A percentile compares a stretch with the other conserved stretches of the same genome.
These are phyloP conservation scores for Bedellia somnulentella DNA, from an alignment of 2,888 invertebrate genomes.

Conservation along the genomic window DNA sequence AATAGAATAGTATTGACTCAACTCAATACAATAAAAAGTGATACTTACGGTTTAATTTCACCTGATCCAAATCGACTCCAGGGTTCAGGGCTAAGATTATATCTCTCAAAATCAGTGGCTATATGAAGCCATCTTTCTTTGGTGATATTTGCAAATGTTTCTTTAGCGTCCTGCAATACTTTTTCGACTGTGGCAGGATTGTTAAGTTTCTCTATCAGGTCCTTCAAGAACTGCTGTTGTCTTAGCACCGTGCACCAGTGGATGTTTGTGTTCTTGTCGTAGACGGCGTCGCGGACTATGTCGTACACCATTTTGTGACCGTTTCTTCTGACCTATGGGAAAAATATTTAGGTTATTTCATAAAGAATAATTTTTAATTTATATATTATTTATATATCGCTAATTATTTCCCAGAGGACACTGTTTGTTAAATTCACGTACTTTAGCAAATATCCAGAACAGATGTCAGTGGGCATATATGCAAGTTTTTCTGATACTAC, in stretches of 20 bases:
- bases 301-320: conserved; percentile 69
- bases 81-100: conserved; percentile 54
- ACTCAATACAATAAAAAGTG: no score
- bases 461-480: no score
- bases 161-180: conserved; percentile 52
- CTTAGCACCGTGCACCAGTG: conserved; percentile 70
- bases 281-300: conserved; percentile 32
- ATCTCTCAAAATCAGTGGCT: conserved; percentile 68
- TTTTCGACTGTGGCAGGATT: conserved; percentile 41
- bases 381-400: no score
- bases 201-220: conserved; percentile 63
- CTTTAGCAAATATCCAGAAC: no score
- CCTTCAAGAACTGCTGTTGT: conserved; percentile 75
- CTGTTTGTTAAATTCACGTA: no score
- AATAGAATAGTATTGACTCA: no score
- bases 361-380: no score
- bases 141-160: conserved; percentile 62
- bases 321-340: conserved; percentile 35
- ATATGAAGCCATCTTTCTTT: conserved; percentile 68
- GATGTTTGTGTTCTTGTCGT: conserved; percentile 68
- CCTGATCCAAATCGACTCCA: conserved; percentile 57
- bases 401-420: no score
- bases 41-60: no score
- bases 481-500: no score
- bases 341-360: no score